Evolutionary conservation across 2,888 invertebrate genomes (phyloP).

Genomic region (Flexamia atlantica): DNA sequence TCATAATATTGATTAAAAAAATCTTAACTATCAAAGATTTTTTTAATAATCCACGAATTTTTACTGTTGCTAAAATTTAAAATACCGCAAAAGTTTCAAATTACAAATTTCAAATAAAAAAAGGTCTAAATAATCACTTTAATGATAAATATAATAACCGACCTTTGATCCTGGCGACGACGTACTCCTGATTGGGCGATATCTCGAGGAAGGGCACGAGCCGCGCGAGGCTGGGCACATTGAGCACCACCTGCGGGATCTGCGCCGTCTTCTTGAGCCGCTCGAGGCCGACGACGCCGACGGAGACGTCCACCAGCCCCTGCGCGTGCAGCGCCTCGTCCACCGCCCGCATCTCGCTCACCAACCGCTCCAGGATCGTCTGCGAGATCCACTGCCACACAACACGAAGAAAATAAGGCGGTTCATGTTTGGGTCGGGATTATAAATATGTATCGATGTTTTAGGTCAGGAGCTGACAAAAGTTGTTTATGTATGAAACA

Average conservation of each 20-base stretch:
- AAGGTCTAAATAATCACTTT: no score
- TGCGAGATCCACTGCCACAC: slow-evolving; percentile 91
- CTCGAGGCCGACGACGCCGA: slow-evolving; percentile 85
- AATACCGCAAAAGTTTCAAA: no score
- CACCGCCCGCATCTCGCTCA: slow-evolving; percentile 84
- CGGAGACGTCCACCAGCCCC: slow-evolving; percentile 82
- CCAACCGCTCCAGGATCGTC: slow-evolving; percentile 88
- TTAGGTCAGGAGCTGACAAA: no score
- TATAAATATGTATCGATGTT: no score
- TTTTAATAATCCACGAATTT: no score
- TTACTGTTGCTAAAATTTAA: no score
- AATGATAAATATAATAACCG: not conserved
- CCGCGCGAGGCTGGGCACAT: slow-evolving; percentile 78
- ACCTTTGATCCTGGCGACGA: slow-evolving; percentile 86
- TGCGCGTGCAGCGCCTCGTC: slow-evolving; percentile 84
- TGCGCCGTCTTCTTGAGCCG: slow-evolving; percentile 85
- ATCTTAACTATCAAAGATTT: no score
- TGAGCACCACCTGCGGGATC: slow-evolving; percentile 73
- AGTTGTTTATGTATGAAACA: no score
- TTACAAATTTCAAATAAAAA: no score
- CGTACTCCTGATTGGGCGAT: slow-evolving; percentile 90
- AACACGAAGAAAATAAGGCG: no score
- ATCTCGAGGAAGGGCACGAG: slow-evolving; percentile 90
- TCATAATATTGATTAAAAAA: no score
- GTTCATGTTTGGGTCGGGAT: no score